A percentile compares a stretch with the other conserved stretches of the same genome.
Conservation (phyloP, 2,888 invertebrate genomes). For the Ochropleura plecta region DNA sequence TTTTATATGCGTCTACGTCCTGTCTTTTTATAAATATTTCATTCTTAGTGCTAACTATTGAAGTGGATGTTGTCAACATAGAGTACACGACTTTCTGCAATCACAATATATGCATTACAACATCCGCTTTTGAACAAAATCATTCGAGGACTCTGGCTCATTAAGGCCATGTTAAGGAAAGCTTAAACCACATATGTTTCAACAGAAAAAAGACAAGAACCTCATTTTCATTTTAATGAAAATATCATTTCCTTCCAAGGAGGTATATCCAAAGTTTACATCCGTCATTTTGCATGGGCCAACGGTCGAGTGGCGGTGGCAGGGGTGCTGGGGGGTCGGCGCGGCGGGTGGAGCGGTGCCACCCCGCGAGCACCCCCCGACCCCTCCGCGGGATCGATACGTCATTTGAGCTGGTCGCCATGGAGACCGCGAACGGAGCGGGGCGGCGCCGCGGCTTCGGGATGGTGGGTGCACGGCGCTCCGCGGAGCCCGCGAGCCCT, state of each 20-base stretch:
- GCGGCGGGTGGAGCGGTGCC: conserved; percentile 88
- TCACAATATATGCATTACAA: conserved; percentile 26
- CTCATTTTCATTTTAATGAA: conserved; percentile 89
- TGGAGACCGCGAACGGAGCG: conserved; percentile 90
- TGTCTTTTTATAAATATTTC: conserved; percentile 2
- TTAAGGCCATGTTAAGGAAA: conserved; percentile 40
- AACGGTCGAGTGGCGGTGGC: conserved; percentile 88
- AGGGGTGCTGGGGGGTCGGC: conserved; percentile 84
- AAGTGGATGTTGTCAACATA: conserved; percentile 17
- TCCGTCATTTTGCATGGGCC: conserved; percentile 91
- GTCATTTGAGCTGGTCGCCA: conserved; percentile 91
- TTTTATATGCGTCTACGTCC: conserved; percentile 17
- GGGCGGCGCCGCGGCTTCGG: conserved; percentile 88
- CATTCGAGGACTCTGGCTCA: conserved; percentile 29
- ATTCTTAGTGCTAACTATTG: conserved; percentile 5
- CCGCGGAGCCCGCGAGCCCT: conserved; percentile 79
- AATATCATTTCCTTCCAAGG: conserved; percentile 90
- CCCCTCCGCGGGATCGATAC: conserved; percentile 90
- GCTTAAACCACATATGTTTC: conserved; percentile 55
- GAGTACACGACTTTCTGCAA: conserved; percentile 4
- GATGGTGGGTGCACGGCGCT: conserved; percentile 85
- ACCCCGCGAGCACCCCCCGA: conserved; percentile 82
- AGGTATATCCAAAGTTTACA: conserved; percentile 90
- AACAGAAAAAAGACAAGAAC: conserved; percentile 79
- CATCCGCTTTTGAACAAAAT: conserved; percentile 34